Conservation (phyloP, 2,888 invertebrate genomes). For the Craniophora ligustri region DNA sequence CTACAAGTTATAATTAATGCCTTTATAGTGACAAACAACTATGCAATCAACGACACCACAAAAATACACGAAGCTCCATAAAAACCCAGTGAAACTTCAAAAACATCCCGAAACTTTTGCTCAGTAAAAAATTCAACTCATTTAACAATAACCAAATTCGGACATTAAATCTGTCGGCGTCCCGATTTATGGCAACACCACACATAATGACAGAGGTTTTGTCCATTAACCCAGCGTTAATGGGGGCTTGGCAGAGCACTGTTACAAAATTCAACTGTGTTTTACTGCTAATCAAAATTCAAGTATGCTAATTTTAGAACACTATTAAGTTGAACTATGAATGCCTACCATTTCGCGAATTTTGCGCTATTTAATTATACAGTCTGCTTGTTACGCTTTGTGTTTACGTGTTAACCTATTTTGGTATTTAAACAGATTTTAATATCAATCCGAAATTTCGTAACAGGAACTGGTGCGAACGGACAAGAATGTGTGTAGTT, state of each 20-base stretch:
- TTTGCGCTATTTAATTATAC: slow-evolving; percentile 60
- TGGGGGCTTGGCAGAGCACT: slow-evolving; percentile 65
- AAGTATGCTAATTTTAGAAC: slow-evolving; percentile 82
- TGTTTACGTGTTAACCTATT: slow-evolving; percentile 30
- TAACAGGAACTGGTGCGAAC: not conserved
- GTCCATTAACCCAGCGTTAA: slow-evolving; percentile 77
- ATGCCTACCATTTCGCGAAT: slow-evolving; percentile 52
- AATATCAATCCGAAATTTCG: not conserved
- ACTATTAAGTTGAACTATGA: slow-evolving; percentile 67
- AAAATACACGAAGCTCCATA: slow-evolving; percentile 2
- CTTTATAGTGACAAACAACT: too few relatives aligned
- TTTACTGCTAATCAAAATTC: slow-evolving; percentile 85
- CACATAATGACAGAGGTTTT: slow-evolving; percentile 75
- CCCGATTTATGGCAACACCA: slow-evolving; percentile 69
- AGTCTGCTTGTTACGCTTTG: slow-evolving; percentile 45
- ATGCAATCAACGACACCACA: not conserved
- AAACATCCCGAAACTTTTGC: slow-evolving; percentile 22
- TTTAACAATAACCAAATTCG: slow-evolving; percentile 67
- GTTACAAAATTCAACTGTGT: slow-evolving; percentile 71
- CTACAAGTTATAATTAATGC: too few relatives aligned
- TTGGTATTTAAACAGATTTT: slow-evolving; percentile 4
- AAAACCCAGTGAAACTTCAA: slow-evolving; percentile 8
- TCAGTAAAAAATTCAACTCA: slow-evolving; percentile 46
- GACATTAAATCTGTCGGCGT: slow-evolving; percentile 63
- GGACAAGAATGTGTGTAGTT: too few relatives aligned